Evolutionary conservation across 2,113 vertebrate genomes (phyloP), one percentile per base, ranked within the genome.

Genomic region (Anas platyrhynchos): DNA sequence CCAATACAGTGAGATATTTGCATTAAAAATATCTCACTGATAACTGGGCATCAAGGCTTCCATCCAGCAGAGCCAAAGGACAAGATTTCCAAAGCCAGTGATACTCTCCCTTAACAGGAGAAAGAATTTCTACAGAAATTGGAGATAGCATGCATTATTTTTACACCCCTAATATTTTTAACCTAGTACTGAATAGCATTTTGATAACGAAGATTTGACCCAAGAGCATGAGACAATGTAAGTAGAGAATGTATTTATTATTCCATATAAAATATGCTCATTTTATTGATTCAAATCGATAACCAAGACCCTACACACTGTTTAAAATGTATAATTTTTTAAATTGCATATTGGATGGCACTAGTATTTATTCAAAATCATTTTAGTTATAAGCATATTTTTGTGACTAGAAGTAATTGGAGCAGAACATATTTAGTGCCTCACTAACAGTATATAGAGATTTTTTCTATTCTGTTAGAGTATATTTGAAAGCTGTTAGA

Each of bases 381-480:
- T 15, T 93, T 96, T 92, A 81, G 46, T 29, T 94, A 74, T 82
- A 83, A 93, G 68, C 26, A 62, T 58, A 87, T 38, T 56, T 92
- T 78, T 93, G 59, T 84, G 65, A 52, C 71, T 88, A 86, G 43
- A 94, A 97, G 69, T 66, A 91, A 55, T 62, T 94, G 34, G 71
- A 95, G 71, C 76, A 93, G 79, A 95, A 96, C 43, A 20, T 71
- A 93, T 91, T 96, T 94, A 87, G 65, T 94, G 46, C 76, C 94
- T 95, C 81, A 94, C 59, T 89, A 77, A 93, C 77, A 89, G 29
- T 31, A 32, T 66, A 5, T 68, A 48, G 16, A 8, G 17, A 29
- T 50, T 62, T 78, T 65, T 80, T 36, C 31, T 86, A 61, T 88
- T 96, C 94, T 93, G 59, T 66, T 74, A 55, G 17, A 85, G 48